Evolutionary conservation across 1,140 invertebrate genomes (phyloP), one percentile per base, ranked within the genome.

Genomic region (Anadara kagoshimensis): DNA sequence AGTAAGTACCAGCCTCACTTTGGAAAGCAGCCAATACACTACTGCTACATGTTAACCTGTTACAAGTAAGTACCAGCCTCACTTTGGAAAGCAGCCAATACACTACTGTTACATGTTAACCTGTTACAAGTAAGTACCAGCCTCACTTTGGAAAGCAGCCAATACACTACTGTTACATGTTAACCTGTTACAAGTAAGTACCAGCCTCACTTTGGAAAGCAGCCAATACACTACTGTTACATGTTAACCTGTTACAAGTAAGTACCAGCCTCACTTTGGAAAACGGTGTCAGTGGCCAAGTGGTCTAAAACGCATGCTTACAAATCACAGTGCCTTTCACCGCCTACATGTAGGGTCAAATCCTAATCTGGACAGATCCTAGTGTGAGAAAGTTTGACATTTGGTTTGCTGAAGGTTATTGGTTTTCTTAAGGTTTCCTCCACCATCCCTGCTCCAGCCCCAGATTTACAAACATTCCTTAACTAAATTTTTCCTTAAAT

Each of bases 1-100:
- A 78, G 89, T 90, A 78, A 74, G 77, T 74, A 58, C 29, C 5
- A 54, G n/a, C 12, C 5, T 54, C 10, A 18, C 16, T 20, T 22
- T 54, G 4, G n/a, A n/a, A 99, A 91, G 97, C 97, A 47, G 97
- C 95, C 0, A 95, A 95, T 75, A 95, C 96, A 0, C 90, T 98
- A 20, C 93, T 94, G 80, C 89, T 97, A n/a, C 96, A 98, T 88
- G 94, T 95, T 41, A 93, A 94, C 78, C 90, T 97, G 61, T 88
- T 98, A 12, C 76, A 82, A 78, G 89, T 90, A 78, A 74, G 77
- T 74, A 58, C 29, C 5, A 54, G n/a, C 12, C 5, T 54, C 10
- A 18, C 16, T 20, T 22, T 54, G 4, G n/a, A n/a, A 99, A 91
- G 97, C 97, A 47, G 97, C 95, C 0, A 95, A 95, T 75, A 95